Base-by-base conservation (phyloP, 2,888 invertebrate species). In the Lasioglossum zephyrum region DNA sequence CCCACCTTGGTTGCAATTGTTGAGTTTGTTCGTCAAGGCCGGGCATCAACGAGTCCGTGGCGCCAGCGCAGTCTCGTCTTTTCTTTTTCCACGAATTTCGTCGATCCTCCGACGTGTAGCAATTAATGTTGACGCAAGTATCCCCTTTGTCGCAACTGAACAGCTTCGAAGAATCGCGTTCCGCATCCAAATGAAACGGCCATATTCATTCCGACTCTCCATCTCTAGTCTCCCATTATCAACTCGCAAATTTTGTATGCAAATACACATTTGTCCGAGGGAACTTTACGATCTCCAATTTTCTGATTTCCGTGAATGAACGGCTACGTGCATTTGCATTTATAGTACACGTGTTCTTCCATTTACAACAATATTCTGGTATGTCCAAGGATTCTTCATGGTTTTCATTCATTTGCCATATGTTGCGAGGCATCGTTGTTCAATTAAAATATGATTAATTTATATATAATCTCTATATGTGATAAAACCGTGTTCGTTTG, bases 41-140 rank as follows among this genome's bases (percentile, higher is more conserved):
- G n/a, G 6, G 66, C 41, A n/a, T 49, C 79, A 82, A 76, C 66
- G 11, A 63, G 16, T 16, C 49, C 39, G 13, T 36, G 82, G 63
- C 75, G 63, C 76, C 76, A 39, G 44, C 18, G 4, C 53, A 44
- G 47, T 57, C 70, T 84, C 44, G 63, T 13, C 22, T 60, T 36
- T 72, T 63, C 44, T 36, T 81, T 82, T 83, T 44, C 79, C 66
- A 16, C n/a, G 47, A 69, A 73, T 57, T 44, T 73, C n/a, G 73
- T 57, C 53, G 16, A 63, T 66, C n/a, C 3, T 53, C 36, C 39
- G 18, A 13, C 66, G 53, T n/a, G 66, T 31, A 13, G 70, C 16
- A 76, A 72, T 36, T 63, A 73, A 63, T 31, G 31, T 72, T 18
- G 26, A 66, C 79, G 79, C 53, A 31, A 36, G 49, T 22, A 75